Conservation (phyloP, 2,113 vertebrate species). For the Clupea harengus region DNA sequence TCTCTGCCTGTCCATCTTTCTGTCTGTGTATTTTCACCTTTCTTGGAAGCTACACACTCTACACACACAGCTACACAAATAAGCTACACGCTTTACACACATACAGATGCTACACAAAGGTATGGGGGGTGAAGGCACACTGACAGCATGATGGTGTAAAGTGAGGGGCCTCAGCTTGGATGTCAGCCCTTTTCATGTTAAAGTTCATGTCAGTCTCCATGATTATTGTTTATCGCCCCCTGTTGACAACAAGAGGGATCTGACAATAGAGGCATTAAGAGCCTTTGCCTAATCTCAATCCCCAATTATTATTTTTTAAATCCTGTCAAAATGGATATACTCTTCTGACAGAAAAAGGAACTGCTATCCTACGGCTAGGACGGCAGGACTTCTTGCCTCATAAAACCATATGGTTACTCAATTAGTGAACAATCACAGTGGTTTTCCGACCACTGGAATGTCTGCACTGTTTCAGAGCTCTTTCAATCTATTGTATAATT, state of each 20-base stretch:
- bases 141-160: not conserved
- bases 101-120: not conserved
- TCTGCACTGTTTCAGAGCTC: not conserved
- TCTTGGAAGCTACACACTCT: not conserved
- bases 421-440: slow-evolving; percentile 8
- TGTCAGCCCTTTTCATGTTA: not conserved
- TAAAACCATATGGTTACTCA: slow-evolving; percentile 11
- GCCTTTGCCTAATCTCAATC: not conserved
- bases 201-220: not conserved
- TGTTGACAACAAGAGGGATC: not conserved
- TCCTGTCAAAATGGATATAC: not conserved
- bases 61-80: not conserved
- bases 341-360: not conserved
- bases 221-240: not conserved
- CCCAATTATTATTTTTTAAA: too few relatives aligned
- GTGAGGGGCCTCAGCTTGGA: not conserved
- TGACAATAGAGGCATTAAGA: not conserved
- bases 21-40: not conserved
- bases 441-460: not conserved
- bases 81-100: not conserved
- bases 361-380: not conserved
- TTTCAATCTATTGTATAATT: slow-evolving; percentile 8
- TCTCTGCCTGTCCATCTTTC: not conserved
- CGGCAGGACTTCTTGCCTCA: not conserved
- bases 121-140: not conserved